Conservation (phyloP, 2,113 vertebrate species). For the Panthera leo region DNA sequence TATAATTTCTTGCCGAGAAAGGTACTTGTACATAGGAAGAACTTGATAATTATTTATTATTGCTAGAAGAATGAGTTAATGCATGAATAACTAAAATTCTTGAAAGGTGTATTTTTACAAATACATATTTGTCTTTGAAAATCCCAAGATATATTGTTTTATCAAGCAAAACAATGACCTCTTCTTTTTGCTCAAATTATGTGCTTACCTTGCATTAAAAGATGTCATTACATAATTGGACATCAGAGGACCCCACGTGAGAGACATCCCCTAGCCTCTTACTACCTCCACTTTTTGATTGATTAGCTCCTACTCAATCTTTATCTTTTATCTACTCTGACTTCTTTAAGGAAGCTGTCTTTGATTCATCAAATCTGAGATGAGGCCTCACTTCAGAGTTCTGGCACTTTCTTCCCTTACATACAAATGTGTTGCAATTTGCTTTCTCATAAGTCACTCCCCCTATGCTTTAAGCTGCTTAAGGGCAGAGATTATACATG, state of each 20-base stretch:
- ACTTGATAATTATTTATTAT: neutral
- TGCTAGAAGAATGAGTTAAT: neutral
- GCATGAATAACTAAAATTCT: neutral
- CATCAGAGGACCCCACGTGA: fast-evolving
- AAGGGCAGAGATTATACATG: neutral
- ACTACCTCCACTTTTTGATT: neutral
- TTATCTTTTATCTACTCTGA: neutral
- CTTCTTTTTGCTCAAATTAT: neutral
- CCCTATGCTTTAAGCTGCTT: neutral
- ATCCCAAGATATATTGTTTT: neutral
- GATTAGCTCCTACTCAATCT: neutral
- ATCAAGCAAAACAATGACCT: neutral
- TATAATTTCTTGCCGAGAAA: neutral
- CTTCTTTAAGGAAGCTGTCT: neutral
- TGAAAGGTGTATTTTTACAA: neutral
- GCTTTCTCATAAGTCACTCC: neutral
- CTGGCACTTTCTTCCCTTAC: neutral
- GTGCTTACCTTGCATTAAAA: neutral
- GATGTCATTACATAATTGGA: neutral
- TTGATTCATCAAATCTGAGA: neutral
- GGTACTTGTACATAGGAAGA: neutral
- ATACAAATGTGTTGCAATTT: neutral
- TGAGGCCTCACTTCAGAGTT: neutral
- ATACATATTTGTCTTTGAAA: neutral
- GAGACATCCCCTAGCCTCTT: fast-evolving